A percentile compares a stretch with the other conserved stretches of the same genome.
Evolutionary conservation across 2,113 vertebrate species (phyloP).

Genomic region (Semnopithecus entellus): DNA sequence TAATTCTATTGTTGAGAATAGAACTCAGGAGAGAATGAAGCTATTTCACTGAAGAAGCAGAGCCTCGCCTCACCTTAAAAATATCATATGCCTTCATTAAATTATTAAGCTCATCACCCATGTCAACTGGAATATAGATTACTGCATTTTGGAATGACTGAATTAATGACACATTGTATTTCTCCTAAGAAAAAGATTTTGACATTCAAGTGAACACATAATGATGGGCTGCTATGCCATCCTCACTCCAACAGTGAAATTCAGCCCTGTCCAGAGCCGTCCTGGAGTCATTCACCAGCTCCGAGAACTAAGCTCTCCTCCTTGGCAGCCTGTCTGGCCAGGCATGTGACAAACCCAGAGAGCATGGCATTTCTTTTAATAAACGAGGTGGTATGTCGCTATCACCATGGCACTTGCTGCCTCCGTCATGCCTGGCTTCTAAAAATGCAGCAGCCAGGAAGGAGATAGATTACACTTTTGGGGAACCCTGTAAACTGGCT

Average conservation of each 20-base stretch:
- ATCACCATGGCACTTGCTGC: conserved; percentile 53
- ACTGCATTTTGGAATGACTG: not conserved
- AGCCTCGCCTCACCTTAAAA: not conserved
- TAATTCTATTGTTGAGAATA: not conserved
- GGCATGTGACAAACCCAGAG: conserved; percentile 36
- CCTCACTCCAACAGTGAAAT: not conserved
- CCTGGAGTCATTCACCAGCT: not conserved
- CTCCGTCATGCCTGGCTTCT: conserved; percentile 58
- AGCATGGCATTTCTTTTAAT: conserved; percentile 51
- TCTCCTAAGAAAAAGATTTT: conserved; percentile 15
- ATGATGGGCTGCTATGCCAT: not conserved
- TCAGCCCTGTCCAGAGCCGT: not conserved
- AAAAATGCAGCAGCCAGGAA: conserved; percentile 64
- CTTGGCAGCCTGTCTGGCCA: not conserved
- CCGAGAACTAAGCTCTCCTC: not conserved
- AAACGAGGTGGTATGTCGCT: conserved; percentile 67
- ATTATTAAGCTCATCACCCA: conserved; percentile 36
- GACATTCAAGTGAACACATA: conserved; percentile 30
- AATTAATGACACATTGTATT: not conserved
- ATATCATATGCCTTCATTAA: conserved; percentile 36
- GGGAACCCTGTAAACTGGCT: not conserved
- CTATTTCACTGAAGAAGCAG: not conserved
- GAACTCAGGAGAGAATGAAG: not conserved
- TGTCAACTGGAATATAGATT: conserved; percentile 8
- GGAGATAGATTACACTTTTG: conserved; percentile 8